Evolutionary conservation across 2,797 vertebrate species (phyloP).

Genomic region (Adelosebastes latens): DNA sequence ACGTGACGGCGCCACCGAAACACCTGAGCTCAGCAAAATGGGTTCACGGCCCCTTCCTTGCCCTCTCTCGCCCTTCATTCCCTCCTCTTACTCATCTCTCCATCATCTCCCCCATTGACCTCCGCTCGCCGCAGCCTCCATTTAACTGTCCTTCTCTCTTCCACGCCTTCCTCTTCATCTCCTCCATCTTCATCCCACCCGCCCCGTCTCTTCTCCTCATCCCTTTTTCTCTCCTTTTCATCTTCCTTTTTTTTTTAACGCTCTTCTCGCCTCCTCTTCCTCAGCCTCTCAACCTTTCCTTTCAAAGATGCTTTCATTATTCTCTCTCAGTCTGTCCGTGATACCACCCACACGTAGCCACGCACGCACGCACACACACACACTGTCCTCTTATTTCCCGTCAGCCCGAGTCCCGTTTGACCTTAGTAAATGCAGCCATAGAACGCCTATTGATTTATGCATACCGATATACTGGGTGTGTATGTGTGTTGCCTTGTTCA

Average conservation of each 20-base stretch:
- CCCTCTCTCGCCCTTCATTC: constrained; percentile 34
- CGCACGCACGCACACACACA: constrained; percentile 11
- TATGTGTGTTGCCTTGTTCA: constrained; percentile 50
- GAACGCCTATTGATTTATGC: constrained; percentile 73
- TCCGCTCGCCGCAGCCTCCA: constrained; percentile 6
- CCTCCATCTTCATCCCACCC: neutral
- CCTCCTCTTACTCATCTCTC: constrained; percentile 43
- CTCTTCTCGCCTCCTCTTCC: constrained; percentile 23
- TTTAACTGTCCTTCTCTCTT: constrained; percentile 23
- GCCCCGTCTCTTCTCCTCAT: neutral
- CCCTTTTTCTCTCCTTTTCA: neutral
- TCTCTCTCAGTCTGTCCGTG: constrained; percentile 36
- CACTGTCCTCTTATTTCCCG: constrained; percentile 59
- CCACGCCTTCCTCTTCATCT: constrained; percentile 1
- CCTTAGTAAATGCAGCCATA: constrained; percentile 72
- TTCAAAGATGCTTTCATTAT: constrained; percentile 48
- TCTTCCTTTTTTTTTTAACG: neutral
- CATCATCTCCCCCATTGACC: constrained; percentile 56
- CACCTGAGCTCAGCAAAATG: constrained; percentile 69
- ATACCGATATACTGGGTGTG: constrained; percentile 61
- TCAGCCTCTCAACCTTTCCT: constrained; percentile 36
- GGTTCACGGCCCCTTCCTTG: constrained; percentile 33
- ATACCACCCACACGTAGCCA: constrained; percentile 15
- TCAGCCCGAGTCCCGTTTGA: constrained; percentile 61
- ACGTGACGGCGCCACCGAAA: constrained; percentile 57